Conservation (phyloP, 1,140 invertebrate genomes). For the Zaprionus tsacasi region DNA sequence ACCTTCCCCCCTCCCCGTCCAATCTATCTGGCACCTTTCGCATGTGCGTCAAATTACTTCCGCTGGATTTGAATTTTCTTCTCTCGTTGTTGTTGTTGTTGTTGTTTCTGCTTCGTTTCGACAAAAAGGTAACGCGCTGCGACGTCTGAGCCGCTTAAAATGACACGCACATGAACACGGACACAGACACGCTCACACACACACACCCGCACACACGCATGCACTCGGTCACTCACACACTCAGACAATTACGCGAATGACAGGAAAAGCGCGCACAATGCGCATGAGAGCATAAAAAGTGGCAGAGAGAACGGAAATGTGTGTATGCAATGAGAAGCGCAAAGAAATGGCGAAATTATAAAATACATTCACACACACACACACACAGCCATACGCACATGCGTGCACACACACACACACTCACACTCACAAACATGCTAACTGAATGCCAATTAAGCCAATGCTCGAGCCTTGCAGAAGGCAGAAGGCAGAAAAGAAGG, state of each 20-base stretch:
- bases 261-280: slow-evolving; percentile 77
- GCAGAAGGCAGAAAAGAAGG: slow-evolving; percentile 12
- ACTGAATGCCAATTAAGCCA: slow-evolving; percentile 79
- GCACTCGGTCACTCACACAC: slow-evolving; percentile 26
- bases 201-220: slow-evolving; percentile 30
- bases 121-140: slow-evolving; percentile 64
- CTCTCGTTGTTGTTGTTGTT: slow-evolving; percentile 57
- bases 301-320: slow-evolving; percentile 53
- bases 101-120: slow-evolving; percentile 62
- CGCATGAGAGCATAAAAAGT: slow-evolving; percentile 76
- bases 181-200: slow-evolving; percentile 33
- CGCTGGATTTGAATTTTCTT: slow-evolving; percentile 75
- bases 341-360: slow-evolving; percentile 79
- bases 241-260: slow-evolving; percentile 76
- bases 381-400: background rate
- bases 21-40: background rate
- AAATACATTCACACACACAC: slow-evolving; percentile 47
- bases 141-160: slow-evolving; percentile 64
- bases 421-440: slow-evolving; percentile 18
- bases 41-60: slow-evolving; percentile 78
- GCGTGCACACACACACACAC: background rate
- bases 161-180: slow-evolving; percentile 31
- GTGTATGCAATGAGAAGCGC: slow-evolving; percentile 60
- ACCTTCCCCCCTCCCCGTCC: background rate
- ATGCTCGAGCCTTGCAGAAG: slow-evolving; percentile 60